Base-by-base conservation (phyloP, 2,113 vertebrate species). In the Delphinus delphis region DNA sequence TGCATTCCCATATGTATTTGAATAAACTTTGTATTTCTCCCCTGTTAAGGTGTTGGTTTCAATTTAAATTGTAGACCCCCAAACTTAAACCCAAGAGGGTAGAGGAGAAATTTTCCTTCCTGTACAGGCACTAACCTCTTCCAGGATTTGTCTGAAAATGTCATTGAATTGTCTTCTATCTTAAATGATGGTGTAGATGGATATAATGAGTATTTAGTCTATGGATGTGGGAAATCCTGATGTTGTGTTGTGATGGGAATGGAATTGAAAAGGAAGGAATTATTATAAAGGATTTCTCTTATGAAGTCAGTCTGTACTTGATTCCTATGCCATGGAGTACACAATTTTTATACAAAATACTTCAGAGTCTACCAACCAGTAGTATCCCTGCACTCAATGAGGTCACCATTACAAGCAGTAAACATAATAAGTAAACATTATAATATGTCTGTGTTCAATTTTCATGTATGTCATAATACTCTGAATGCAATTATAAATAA, bases 1-100 rank as follows among this genome's bases (percentile, higher is more conserved):
- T 25, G 18, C 5, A 3, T 9, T 25, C 13, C 1, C 36, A 6
- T 13, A 9, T 44, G 28, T 12, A 2, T 28, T 38, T n/a, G 47
- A 55, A 11, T 70, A 63, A 84, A 74, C 38, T 44, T 50, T 31
- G 7, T 62, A 47, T 25, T 83, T 26, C 17, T 2, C 1, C 3
- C 25, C 8, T 9, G 4, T 7, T 38, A 50, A 12, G 55, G 8
- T 53, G 55, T 53, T 8, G 0, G 0, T 38, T 80, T 53, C 14
- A 50, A 20, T 38, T 83, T 44, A 73, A 83, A 50, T 10, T 12
- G 60, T 7, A 62, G 18, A 23, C 38, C 76, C 38, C 76, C 3
- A 5, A 82, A 36, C 38, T 25, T 41, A 53, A 71, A 58, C 6
- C 50, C 60, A 14, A 67, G 36, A 60, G 20, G 28, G 6, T n/a